Evolutionary conservation across 1,140 invertebrate species (phyloP).

Genomic region (Drusus annulatus): DNA sequence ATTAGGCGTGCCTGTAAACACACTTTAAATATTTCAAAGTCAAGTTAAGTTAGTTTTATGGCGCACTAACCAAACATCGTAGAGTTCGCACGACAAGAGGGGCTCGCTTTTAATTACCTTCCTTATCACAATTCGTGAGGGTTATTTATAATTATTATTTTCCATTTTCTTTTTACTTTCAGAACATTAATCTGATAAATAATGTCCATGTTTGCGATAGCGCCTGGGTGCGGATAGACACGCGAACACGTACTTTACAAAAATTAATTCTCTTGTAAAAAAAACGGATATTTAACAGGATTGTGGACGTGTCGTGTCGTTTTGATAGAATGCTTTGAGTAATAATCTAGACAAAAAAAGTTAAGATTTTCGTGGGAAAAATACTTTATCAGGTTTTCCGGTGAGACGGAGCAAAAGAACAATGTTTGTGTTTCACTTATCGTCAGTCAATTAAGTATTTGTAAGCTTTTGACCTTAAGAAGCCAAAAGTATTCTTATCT

Average conservation of each 20-base stretch:
- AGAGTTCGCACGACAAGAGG: not conserved
- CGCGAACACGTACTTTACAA: not conserved
- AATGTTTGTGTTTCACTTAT: not conserved
- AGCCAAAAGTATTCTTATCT: not conserved
- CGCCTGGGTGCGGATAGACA: not conserved
- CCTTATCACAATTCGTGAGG: not conserved
- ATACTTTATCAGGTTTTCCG: not conserved
- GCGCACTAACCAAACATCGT: not conserved
- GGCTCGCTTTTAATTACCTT: not conserved
- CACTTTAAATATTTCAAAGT: no score
- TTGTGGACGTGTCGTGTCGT: not conserved
- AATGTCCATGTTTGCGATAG: slow-evolving; percentile 18
- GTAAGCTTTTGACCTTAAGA: not conserved
- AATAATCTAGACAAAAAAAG: not conserved
- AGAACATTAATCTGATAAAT: slow-evolving; percentile 10
- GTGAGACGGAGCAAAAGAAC: not conserved
- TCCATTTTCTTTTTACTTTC: not conserved
- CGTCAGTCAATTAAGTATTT: not conserved
- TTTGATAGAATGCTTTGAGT: not conserved
- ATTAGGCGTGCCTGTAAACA: no score
- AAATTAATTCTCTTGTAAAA: not conserved
- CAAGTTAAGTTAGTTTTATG: no score
- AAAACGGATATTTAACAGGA: not conserved
- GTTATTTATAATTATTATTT: slow-evolving; percentile 18
- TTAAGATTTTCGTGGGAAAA: not conserved